Evolutionary conservation across 2,888 invertebrate species (phyloP), one percentile per base, ranked within the genome.

Genomic region (Strigamia transsilvanica): DNA sequence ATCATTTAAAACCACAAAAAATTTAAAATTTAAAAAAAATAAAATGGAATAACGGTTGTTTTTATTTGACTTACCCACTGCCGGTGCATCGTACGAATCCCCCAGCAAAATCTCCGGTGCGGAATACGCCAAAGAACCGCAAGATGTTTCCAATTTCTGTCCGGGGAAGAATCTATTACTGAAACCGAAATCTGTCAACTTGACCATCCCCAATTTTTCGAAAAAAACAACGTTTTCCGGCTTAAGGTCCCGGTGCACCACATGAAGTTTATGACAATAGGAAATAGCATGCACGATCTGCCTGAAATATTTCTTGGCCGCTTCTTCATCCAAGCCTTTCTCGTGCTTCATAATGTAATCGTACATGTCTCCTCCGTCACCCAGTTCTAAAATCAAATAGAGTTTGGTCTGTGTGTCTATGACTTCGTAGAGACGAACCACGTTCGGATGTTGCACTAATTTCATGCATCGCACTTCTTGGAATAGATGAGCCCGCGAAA

Each of bases 201-300:
- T 99, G 42, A 99, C 99, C 88, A 97, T 92, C 83, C 97, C 97
- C 81, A 96, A 90, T 89, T 97, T 96, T 89, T 98, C 97, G 89
- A 99, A 99, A 90, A 99, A 99, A 80, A 99, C 98, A 83, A 99
- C 99, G 91, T 99, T 99, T 89, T 99, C 99, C 15, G 99, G 99
- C 90, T 99, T 99, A 85, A 99, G 91, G 90, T 99, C 99, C 85
- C 99, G 92, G 87, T 94, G 94, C 18, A 94, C 92, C 34, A 94
- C 94, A 88, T 94, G 93, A 84, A 94, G 91, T 90, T 96, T 94
- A 90, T 99, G 99, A 90, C 99, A 99, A 88, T 98, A 91, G 85
- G 97, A 95, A 88, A 99, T 99, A 85, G 99, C 99, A 86, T 96
- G 93, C 84, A 99, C 96, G 87, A 99, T 99, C 91, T 99, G 91